Evolutionary conservation across 2,797 vertebrate genomes (phyloP).

Genomic region (Helarctos malayanus): DNA sequence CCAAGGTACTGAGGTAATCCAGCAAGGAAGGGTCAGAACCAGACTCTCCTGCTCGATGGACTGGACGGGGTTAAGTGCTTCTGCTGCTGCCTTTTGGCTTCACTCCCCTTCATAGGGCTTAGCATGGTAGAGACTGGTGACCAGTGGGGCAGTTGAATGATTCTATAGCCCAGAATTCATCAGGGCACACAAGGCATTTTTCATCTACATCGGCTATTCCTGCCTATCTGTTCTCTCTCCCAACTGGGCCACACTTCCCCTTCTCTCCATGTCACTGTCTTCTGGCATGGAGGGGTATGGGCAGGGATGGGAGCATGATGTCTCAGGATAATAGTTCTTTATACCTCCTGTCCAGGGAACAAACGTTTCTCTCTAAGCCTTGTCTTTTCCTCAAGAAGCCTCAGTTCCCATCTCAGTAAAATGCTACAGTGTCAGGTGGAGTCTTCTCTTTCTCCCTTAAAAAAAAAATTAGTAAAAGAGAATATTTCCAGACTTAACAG

Average conservation of each 20-base stretch:
- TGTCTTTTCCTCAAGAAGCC: not conserved
- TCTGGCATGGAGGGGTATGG: not conserved
- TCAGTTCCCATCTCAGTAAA: slow-evolving; percentile 17
- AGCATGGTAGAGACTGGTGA: not conserved
- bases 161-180: not conserved
- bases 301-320: too few relatives aligned
- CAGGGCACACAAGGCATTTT: not conserved
- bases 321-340: not conserved
- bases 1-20: not conserved
- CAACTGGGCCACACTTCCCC: not conserved
- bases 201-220: not conserved
- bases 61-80: not conserved
- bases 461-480: slow-evolving; percentile 53
- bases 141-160: not conserved
- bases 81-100: not conserved
- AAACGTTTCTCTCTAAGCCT: not conserved
- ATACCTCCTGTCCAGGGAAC: not conserved
- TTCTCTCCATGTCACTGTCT: not conserved
- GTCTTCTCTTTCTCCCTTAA: not conserved
- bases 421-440: not conserved
- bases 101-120: not conserved
- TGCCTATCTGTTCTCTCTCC: not conserved
- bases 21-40: not conserved
- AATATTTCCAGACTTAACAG: slow-evolving; percentile 86
- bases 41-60: not conserved